A percentile compares a stretch with the other conserved stretches of the same genome.
These are phyloP conservation scores for Brachyhypopomus occidentalis DNA, from an alignment of 2,113 vertebrate species.

Conservation along the genomic window DNA sequence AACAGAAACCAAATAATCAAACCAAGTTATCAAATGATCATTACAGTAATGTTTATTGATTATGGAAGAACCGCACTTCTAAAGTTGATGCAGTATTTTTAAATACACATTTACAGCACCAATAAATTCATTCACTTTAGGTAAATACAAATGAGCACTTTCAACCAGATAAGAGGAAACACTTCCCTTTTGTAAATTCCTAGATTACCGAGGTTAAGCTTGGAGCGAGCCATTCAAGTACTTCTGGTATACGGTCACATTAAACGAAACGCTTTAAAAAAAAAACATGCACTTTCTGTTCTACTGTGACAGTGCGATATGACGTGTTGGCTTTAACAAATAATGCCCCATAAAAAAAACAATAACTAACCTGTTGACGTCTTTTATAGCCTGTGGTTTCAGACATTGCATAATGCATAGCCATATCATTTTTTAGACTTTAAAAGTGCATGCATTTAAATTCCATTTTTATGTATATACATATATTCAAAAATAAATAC, in stretches of 20 bases:
- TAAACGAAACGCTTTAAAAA: background rate
- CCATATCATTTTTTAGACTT: no score
- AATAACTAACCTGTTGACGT: no score
- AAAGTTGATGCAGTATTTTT: no score
- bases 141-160: background rate
- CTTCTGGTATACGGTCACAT: conserved; percentile 31
- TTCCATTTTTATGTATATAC: no score
- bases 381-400: background rate
- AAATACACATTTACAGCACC: background rate
- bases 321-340: background rate
- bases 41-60: background rate
- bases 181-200: background rate
- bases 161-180: no score
- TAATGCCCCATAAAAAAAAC: background rate
- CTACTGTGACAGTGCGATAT: background rate
- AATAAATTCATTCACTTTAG: background rate
- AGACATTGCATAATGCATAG: background rate
- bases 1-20: background rate
- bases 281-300: background rate
- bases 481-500: no score
- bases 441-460: no score
- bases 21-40: background rate
- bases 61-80: no score
- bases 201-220: background rate
- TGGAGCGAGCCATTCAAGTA: background rate